A percentile compares a stretch with the other conserved stretches of the same genome.
These are phyloP conservation scores for rabbit (Oryctolagus cuniculus) DNA, from an alignment of 2,113 vertebrate genomes.

Conservation along the genomic window DNA sequence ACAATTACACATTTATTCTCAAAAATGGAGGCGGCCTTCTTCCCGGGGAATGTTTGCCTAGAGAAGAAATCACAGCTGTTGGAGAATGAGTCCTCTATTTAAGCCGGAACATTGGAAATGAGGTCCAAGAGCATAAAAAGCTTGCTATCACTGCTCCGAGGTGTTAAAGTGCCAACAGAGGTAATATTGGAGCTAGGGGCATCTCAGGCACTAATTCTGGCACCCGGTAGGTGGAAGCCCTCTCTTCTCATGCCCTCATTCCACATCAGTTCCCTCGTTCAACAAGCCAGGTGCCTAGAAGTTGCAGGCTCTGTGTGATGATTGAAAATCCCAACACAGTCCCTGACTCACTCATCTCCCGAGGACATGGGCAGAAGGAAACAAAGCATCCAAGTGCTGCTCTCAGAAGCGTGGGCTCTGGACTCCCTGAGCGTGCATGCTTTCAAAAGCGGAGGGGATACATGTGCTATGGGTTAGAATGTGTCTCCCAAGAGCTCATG, in stretches of 20 bases:
- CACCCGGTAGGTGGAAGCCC: no score
- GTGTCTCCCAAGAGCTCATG: no score
- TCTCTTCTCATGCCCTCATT: background rate
- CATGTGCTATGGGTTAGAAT: no score
- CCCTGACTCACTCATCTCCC: no score
- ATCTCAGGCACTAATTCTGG: background rate
- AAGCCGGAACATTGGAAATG: background rate
- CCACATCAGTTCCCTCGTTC: background rate
- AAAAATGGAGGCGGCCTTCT: background rate
- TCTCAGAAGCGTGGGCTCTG: background rate
- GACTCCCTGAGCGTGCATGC: background rate
- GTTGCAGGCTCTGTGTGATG: background rate
- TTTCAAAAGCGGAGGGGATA: background rate
- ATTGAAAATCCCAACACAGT: background rate
- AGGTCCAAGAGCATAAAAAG: background rate
- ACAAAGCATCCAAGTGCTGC: rapidly evolving
- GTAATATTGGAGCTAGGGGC: background rate
- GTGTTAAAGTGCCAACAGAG: background rate
- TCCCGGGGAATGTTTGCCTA: background rate
- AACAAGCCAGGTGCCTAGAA: background rate
- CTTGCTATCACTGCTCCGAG: background rate
- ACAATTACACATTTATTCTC: constrained; percentile 9
- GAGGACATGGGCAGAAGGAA: background rate
- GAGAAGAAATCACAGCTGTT: background rate
- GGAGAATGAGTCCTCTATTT: background rate